Base-by-base conservation (phyloP, 2,113 vertebrate species). In the Pyxicephalus adspersus region DNA sequence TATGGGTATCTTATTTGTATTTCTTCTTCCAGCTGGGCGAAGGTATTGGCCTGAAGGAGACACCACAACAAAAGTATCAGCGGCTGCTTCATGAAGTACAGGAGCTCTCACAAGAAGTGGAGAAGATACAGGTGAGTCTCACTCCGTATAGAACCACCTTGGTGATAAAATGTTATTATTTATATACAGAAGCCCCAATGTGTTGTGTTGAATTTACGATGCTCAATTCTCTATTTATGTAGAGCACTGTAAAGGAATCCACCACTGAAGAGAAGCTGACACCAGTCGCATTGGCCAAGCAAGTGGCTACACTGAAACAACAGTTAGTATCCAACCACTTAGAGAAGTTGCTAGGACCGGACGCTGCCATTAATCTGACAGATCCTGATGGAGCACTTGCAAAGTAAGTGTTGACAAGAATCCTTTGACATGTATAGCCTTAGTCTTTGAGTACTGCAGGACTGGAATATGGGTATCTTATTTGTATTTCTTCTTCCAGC, bases 51-150 rank as follows among this genome's bases (percentile, higher is more conserved):
- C 86, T 94, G 77, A 97, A 97, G 86, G 97, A 99, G 89, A 98
- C 95, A 0, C 97, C 97, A 0, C 96, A 97, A 89, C 97, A 99
- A 88, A 97, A 97, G 82, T 99, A 97, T 84, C 96, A 98, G 84
- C 93, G 97, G 25, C 86, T 99, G 64, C 92, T 97, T 45, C 95
- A 96, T 55, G 97, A 99, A 89, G 94, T 99, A 85, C 96, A 97
- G 83, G 97, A 98, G 81, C 94, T 99, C 84, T 92, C 91, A 1
- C 85, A 93, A 81, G 96, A 99, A 19, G 96, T 98, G 87, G 96
- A 98, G 31, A 85, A 90, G 66, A 96, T 97, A 86, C 95, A 96
- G 96, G 96, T 98, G 77, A 61, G 26, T 13, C 1, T 38, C 5
- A 7, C 5, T 7, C 34, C 1, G 34, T 45, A 45, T 13, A 11